These are phyloP conservation scores for Drosophila melanica DNA, from an alignment of 1,140 invertebrate species.

Conservation along the genomic window DNA sequence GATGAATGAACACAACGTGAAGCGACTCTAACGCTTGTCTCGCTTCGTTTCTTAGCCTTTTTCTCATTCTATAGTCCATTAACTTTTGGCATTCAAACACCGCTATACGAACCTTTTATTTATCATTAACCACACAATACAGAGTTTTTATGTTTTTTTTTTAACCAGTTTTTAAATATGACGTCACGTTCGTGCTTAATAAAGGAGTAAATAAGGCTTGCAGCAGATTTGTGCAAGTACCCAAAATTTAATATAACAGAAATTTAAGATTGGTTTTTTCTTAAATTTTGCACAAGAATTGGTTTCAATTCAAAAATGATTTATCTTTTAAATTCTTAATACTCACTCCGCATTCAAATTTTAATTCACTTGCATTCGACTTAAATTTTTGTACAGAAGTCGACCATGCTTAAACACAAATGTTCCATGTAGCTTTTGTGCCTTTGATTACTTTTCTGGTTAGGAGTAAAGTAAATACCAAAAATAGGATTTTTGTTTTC, in stretches of 20 bases:
- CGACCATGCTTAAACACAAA: neutral
- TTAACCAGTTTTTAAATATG: neutral
- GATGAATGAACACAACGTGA: constrained; percentile 59
- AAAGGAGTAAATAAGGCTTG: no score
- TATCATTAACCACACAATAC: constrained; percentile 23
- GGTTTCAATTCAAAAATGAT: no score
- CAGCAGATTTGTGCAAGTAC: no score
- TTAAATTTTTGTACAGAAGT: neutral
- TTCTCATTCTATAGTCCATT: constrained; percentile 36
- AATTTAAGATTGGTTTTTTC: neutral
- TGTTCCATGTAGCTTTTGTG: neutral
- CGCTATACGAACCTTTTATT: constrained; percentile 12
- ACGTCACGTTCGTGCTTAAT: no score
- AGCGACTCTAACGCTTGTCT: constrained; percentile 4
- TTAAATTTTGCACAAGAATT: neutral
- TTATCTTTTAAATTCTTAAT: no score
- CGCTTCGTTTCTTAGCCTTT: constrained; percentile 18
- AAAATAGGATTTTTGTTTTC: constrained; percentile 28
- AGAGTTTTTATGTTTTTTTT: constrained; percentile 5
- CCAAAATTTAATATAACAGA: no score
- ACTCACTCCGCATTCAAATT: no score
- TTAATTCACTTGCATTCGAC: no score
- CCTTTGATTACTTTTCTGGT: constrained; percentile 13
- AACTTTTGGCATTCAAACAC: constrained; percentile 40
- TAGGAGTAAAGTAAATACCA: neutral